Conservation (phyloP, 2,797 vertebrate genomes). For the Lycodopsis pacificus region DNA sequence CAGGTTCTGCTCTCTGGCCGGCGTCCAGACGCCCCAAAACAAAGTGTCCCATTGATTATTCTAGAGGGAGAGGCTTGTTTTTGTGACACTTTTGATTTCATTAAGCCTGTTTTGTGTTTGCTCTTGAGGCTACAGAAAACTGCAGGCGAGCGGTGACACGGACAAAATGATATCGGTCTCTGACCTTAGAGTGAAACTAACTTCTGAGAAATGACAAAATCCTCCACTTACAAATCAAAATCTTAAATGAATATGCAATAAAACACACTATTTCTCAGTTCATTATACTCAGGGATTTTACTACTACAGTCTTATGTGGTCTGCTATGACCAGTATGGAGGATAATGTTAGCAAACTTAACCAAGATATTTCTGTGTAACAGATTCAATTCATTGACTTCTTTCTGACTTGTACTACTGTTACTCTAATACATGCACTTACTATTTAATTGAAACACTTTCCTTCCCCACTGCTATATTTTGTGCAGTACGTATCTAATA, state of each 20-base stretch:
- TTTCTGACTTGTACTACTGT: not conserved
- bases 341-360: not conserved
- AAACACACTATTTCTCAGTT: not conserved
- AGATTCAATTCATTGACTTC: not conserved
- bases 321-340: not conserved
- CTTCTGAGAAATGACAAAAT: conserved; percentile 17
- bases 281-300: not conserved
- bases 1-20: conserved; percentile 77
- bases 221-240: not conserved
- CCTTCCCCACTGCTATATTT: not conserved
- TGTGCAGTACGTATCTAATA: not conserved
- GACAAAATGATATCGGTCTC: conserved; percentile 42
- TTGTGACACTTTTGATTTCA: conserved; percentile 76
- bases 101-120: conserved; percentile 70
- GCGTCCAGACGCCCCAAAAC: conserved; percentile 72
- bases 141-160: conserved; percentile 25
- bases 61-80: conserved; percentile 71
- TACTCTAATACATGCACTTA: not conserved
- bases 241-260: not conserved
- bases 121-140: conserved; percentile 53
- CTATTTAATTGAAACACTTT: not conserved
- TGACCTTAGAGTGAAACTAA: conserved; percentile 36
- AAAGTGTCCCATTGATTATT: conserved; percentile 78
- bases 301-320: not conserved
- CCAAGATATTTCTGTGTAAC: not conserved